Evolutionary conservation across 1,140 invertebrate genomes (phyloP).

Genomic region (Drosophila tristis): DNA sequence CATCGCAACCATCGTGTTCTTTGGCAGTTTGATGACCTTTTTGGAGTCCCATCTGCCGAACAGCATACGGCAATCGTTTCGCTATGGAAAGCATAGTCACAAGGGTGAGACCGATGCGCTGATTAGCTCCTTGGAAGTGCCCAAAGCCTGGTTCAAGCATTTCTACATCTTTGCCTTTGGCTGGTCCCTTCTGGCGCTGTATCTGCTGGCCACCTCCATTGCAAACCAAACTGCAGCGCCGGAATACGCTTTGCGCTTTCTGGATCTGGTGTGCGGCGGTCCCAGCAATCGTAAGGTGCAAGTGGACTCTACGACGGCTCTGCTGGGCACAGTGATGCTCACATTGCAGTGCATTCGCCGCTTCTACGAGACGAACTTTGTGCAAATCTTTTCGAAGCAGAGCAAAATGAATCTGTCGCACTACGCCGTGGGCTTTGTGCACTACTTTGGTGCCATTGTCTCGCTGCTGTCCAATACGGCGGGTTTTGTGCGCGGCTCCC

Average conservation of each 20-base stretch:
- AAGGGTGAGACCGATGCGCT: slow-evolving; percentile 85
- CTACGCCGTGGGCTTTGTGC: slow-evolving; percentile 90
- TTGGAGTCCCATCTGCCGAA: slow-evolving; percentile 87
- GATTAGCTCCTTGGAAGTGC: slow-evolving; percentile 87
- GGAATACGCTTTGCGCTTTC: slow-evolving; percentile 83
- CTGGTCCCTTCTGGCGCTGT: slow-evolving; percentile 85
- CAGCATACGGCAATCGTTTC: slow-evolving; percentile 86
- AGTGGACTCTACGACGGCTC: slow-evolving; percentile 84
- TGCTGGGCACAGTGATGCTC: slow-evolving; percentile 87
- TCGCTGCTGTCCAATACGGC: slow-evolving; percentile 89
- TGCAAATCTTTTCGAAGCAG: slow-evolving; percentile 91
- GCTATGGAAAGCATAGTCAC: slow-evolving; percentile 89
- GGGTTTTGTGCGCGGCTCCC: slow-evolving; percentile 87
- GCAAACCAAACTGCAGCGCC: slow-evolving; percentile 84
- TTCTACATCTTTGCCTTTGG: slow-evolving; percentile 89
- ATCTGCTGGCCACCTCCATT: slow-evolving; percentile 85
- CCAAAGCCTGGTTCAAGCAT: slow-evolving; percentile 90
- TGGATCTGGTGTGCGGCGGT: slow-evolving; percentile 85
- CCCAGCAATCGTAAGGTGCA: slow-evolving; percentile 84
- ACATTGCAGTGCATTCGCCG: slow-evolving; percentile 89
- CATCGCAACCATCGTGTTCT: slow-evolving; percentile 84
- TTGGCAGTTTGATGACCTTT: slow-evolving; percentile 87
- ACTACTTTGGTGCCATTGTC: slow-evolving; percentile 90
- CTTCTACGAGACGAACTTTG: slow-evolving; percentile 90
- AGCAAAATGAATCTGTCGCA: slow-evolving; percentile 91